phyloP scores from a whole-genome alignment of 1,140 invertebrate genomes.

The Sinonovacula constricta region DNA sequence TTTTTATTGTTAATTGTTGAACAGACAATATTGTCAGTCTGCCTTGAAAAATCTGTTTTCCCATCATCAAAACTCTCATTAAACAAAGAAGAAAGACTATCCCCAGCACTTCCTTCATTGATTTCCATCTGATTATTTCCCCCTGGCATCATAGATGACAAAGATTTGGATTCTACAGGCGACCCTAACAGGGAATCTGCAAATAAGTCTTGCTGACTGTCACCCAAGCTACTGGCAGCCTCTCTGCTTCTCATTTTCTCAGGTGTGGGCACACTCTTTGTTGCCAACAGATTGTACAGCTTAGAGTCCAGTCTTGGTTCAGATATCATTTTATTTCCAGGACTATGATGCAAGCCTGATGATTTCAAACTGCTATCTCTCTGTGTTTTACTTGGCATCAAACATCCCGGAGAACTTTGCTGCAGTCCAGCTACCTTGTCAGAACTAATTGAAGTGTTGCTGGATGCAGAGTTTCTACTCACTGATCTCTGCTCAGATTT shows the following conservation, averaged over 20 bases:
- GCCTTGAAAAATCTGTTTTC: no score
- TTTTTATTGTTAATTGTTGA: neutral
- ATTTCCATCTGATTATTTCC: neutral
- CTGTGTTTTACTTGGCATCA: neutral
- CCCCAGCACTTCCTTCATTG: neutral
- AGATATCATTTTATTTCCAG: neutral
- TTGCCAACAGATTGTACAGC: constrained; percentile 22
- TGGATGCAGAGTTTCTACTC: constrained; percentile 18
- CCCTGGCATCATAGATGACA: neutral
- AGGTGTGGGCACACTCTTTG: constrained; percentile 3
- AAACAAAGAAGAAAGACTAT: constrained; percentile 34
- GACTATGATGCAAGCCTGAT: neutral
- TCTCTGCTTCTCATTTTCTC: neutral
- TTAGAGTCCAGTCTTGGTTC: neutral
- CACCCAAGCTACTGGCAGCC: neutral
- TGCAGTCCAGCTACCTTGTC: neutral
- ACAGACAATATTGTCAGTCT: neutral
- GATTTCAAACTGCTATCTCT: neutral
- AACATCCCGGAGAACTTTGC: neutral
- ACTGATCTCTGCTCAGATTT: constrained; percentile 14
- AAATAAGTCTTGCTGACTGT: constrained; percentile 49
- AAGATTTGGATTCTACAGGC: neutral
- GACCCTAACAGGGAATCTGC: constrained; percentile 28
- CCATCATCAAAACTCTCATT: constrained; percentile 2
- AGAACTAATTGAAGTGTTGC: constrained; percentile 13